Base-by-base conservation (phyloP, 2,113 vertebrate genomes). In the Callocephalon fimbriatum region DNA sequence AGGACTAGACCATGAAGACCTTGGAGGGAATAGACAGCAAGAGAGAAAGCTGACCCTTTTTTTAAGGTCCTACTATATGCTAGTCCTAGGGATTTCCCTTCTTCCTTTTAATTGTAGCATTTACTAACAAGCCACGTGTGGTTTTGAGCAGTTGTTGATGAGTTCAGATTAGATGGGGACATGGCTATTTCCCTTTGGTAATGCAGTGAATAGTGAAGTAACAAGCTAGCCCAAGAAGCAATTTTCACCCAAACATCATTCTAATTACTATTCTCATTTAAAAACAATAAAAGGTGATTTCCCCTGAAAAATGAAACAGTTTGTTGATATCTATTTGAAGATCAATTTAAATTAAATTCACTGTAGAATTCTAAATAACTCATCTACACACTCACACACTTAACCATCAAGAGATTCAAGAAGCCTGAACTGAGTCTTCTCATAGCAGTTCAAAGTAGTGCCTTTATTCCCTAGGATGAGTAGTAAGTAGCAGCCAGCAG, bases 281-380 rank as follows among this genome's bases (percentile, higher is more conserved):
- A 91, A 94, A 73, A 91, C 77, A 96, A 96, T 95, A 96, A 96
- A 97, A 97, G 93, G 86, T 94, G 93, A 93, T 97, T 97, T 98
- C 95, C 84, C 80, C 59, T 54, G 56, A 85, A 58, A 97, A 97
- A 94, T 88, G 63, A 67, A 95, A 83, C 38, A 77, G 61, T 72
- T 93, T 97, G 82, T 77, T 92, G 86, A 93, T 92, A 93, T 86
- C 83, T 58, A 67, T 92, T 95, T 93, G 72, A 95, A 93, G 87
- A 96, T 94, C 44, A 91, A 86, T 83, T 87, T 80, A 96, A 95
- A 96, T 96, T 96, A 96, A 88, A 93, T 96, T 68, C 88, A 93
- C 62, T 4, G 2, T 74, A 88, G 87, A 95, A 86, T 95, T 93
- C 88, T 87, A 95, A 93, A 80, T 92, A 95, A 81, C 73, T 78